Evolutionary conservation across 1,140 invertebrate genomes (phyloP), one percentile per base, ranked within the genome.

Genomic region (Philotrypesis tridentata): DNA sequence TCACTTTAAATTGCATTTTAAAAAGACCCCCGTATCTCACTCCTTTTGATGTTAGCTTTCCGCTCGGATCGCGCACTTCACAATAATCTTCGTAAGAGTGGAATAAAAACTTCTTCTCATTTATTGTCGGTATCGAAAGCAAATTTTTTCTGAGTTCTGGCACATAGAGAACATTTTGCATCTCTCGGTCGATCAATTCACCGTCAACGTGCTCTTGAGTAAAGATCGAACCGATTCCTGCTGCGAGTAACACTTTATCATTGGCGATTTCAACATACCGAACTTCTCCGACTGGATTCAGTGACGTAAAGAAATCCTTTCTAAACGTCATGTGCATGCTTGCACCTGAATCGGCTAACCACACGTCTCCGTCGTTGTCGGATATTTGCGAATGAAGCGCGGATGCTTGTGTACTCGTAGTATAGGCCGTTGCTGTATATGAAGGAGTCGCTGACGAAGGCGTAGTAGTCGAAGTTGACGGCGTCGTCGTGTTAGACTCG

Each of bases 81-180:
- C 76, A 72, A 4, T 37, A 25, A 43, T 68, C 29, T 27, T 67
- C 11, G 9, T 67, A 25, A 1, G 40, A 29, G 21, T 68, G 55
- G 73, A 78, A 78, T 27, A n/a, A 65, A 17, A 73, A 79, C n/a
- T 48, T 23, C 8, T 65, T 73, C 9, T 82, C 33, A 11, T 27
- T 75, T 40, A 82, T 74, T 40, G 79, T 65, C 21, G 55, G 31
- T 2, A 84, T 43, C 31, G 83, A 84, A 12, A 84, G 33, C 43
- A 82, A 75, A 68, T 84, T 84, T 67, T 75, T 33, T 27, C 73
- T 37, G 9, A 84, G 37, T 21, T 79, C 71, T 0, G 79, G 83
- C 27, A 78, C 72, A 29, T 48, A 81, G 1, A 81, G 61, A n/a
- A 84, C 83, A 48, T 84, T 37, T 31, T 48, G 31, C 48, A 84